A percentile compares a stretch with the other conserved stretches of the same genome.
phyloP scores from a whole-genome alignment of 2,888 invertebrate genomes.

The Corbicula japonica region DNA sequence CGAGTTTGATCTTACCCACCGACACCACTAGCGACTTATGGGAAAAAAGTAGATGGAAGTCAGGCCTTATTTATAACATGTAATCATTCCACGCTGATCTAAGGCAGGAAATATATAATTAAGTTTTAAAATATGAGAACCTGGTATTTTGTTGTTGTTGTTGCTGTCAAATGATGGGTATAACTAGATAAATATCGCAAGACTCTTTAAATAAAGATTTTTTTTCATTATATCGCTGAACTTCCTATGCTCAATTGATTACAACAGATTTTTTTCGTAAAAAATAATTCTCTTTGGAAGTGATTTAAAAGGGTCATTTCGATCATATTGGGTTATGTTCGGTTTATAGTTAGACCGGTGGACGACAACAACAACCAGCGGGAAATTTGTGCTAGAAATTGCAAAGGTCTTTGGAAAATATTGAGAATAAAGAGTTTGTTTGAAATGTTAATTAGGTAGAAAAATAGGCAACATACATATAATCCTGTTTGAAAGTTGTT shows the following conservation, averaged over 20 bases:
- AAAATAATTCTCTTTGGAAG: too few relatives aligned
- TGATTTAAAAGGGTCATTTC: too few relatives aligned
- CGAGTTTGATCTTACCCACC: background rate
- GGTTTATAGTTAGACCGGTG: background rate
- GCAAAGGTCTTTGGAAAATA: background rate
- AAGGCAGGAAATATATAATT: background rate
- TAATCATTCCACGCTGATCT: background rate
- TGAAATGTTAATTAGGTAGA: constrained; percentile 6
- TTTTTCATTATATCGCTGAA: background rate
- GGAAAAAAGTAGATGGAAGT: background rate
- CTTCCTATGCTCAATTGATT: too few relatives aligned
- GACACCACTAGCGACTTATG: background rate
- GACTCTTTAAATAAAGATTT: background rate
- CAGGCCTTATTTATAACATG: background rate
- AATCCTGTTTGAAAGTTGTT: background rate
- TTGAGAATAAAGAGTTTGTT: background rate
- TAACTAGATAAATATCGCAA: background rate
- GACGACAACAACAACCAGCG: background rate
- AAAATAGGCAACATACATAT: background rate
- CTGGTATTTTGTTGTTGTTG: background rate
- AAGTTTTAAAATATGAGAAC: background rate
- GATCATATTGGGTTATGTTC: too few relatives aligned
- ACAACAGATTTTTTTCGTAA: too few relatives aligned
- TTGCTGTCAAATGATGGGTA: background rate
- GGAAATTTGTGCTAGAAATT: background rate